Evolutionary conservation across 2,888 invertebrate species (phyloP).

Genomic region (Cylindroiulus punctatus): DNA sequence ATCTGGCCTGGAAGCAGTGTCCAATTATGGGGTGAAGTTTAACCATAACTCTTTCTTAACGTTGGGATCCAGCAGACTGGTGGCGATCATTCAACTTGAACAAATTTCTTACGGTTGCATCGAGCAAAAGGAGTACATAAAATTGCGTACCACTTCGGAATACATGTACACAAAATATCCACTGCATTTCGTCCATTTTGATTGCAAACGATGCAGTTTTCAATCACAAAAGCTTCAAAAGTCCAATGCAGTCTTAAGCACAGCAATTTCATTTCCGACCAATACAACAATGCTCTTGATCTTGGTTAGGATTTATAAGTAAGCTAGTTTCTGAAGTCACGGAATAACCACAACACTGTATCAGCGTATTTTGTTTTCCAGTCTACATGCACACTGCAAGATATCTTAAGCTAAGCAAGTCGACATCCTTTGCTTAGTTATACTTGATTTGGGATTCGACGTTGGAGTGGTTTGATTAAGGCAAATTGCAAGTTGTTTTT

Average conservation of each 20-base stretch:
- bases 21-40: not conserved
- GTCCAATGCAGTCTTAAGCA: not conserved
- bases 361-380: too few species aligned
- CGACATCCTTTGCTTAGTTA: too few species aligned
- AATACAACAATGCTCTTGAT: not conserved
- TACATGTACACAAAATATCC: not conserved
- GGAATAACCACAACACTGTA: too few species aligned
- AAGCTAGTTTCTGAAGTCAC: too few species aligned
- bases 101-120: not conserved
- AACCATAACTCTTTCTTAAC: too few species aligned
- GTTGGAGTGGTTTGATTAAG: too few species aligned
- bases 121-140: not conserved
- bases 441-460: too few species aligned
- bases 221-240: not conserved
- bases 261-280: not conserved
- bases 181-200: not conserved
- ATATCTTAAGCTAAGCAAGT: too few species aligned
- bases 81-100: not conserved
- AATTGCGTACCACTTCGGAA: not conserved
- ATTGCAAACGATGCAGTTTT: not conserved
- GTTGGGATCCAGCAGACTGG: not conserved
- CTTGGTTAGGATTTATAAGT: not conserved
- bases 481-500: too few species aligned
- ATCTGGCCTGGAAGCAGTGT: not conserved
- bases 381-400: too few species aligned